Conservation (phyloP, 1,140 invertebrate species). For the Macrobrachium rosenbergii region DNA sequence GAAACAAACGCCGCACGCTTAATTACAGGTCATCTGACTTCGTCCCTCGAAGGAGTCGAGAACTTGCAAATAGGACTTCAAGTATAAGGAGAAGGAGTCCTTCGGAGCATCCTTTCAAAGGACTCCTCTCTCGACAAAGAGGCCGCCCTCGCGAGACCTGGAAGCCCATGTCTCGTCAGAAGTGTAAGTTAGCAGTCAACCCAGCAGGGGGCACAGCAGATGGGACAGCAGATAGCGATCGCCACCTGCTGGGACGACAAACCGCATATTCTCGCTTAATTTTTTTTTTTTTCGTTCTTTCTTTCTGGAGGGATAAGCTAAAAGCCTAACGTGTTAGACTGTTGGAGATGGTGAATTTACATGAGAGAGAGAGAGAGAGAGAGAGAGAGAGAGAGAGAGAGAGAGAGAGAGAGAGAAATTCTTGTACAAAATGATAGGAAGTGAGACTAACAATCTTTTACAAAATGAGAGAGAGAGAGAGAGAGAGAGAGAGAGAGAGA, state of each 20-base stretch:
- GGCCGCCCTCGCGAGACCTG: no score
- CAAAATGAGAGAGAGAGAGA: constrained; percentile 1
- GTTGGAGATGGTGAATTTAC: no score
- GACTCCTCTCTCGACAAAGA: no score
- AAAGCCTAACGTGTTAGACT: no score
- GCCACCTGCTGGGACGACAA: background rate
- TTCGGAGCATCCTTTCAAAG: no score
- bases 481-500: constrained; percentile 8
- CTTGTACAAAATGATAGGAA: background rate
- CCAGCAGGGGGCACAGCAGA: background rate
- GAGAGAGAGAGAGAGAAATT: background rate
- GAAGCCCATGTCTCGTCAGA: no score
- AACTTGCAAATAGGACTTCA: no score
- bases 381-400: background rate
- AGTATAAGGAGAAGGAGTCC: no score
- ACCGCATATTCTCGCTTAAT: background rate
- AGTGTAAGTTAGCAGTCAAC: no score
- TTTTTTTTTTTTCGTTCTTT: background rate
- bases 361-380: constrained; percentile 11
- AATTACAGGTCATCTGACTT: no score
- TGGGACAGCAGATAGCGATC: background rate
- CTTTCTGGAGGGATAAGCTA: background rate
- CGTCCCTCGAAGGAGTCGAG: no score
- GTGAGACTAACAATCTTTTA: background rate
- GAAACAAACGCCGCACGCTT: no score